Base-by-base conservation (phyloP, 1,140 invertebrate species). In the Adelges cooleyi region DNA sequence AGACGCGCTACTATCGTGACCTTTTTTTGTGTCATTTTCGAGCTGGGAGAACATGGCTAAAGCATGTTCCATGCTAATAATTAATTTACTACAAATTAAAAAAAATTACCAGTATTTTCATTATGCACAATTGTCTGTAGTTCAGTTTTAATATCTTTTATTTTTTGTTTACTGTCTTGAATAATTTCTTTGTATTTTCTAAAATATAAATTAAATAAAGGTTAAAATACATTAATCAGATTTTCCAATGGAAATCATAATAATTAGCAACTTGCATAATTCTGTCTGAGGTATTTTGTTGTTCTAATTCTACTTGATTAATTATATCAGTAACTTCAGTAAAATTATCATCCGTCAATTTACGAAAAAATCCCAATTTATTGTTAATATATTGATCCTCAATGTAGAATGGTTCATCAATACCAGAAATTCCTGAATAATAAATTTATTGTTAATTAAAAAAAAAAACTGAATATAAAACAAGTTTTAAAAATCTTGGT, bases 121-220 rank as follows among this genome's bases (percentile, higher is more conserved):
- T 17, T 46, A 15, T 46, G 17, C 13, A 27, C 25, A 62, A 46
- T 48, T 29, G 18, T 48, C 22, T 29, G 11, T 44, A 59, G 44
- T 62, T 48, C 42, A 29, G 42, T 46, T 48, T 62, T 62, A 5
- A 46, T 29, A 62, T 62, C 23, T 48, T 62, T 62, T 22, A 48
- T 33, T 17, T 36, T n/a, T 11, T 62, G 56, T 33, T 62, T 62
- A 36, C 56, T 33, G n/a, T 48, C 18, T 46, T 48, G 56, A 48
- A 62, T 62, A 20, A 62, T 48, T 62, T 62, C 56, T 46, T 62
- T 62, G 15, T 13, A 62, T 62, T 62, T 62, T 48, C 56, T 62
- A 46, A 46, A 44, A 56, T 42, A 1, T 33, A 6, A 17, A 3
- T 10, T 8, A 20, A 2, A 38, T 22, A 38, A 22, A 8, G 38